Percentiles rank a stretch among this genome's conserved stretches.
Conservation (phyloP, 2,888 invertebrate species). For the Rhagium mordax region DNA sequence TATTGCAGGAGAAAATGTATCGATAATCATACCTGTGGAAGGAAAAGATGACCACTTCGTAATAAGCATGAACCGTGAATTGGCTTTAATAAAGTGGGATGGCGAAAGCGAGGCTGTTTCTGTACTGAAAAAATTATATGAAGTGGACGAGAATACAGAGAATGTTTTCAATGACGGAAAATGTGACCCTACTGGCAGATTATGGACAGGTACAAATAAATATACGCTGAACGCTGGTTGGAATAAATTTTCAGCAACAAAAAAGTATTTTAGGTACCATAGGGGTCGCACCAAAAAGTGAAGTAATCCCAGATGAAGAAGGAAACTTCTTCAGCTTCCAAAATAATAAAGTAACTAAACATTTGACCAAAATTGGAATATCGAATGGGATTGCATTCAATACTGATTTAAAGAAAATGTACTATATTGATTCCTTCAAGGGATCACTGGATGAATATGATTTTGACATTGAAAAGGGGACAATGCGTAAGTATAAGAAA, state of each 20-base stretch:
- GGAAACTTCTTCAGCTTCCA: constrained; percentile 56
- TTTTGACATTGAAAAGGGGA: constrained; percentile 74
- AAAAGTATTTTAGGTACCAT: constrained; percentile 58
- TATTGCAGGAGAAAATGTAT: constrained; percentile 2
- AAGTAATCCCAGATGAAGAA: constrained; percentile 48
- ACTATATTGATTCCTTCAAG: constrained; percentile 82
- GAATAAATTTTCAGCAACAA: background rate
- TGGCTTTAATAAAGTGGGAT: constrained; percentile 79
- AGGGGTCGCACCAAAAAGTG: constrained; percentile 53
- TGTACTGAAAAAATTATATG: constrained; percentile 71
- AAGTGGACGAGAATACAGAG: constrained; percentile 72
- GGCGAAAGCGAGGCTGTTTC: constrained; percentile 72
- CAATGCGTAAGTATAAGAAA: constrained; percentile 69
- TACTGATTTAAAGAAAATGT: constrained; percentile 77
- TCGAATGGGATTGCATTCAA: constrained; percentile 85
- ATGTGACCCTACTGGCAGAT: constrained; percentile 80
- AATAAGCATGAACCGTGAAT: constrained; percentile 74
- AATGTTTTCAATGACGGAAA: constrained; percentile 88
- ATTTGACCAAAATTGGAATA: constrained; percentile 55
- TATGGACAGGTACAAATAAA: constrained; percentile 72
- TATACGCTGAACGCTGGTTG: too few relatives aligned
- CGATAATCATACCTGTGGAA: constrained; percentile 66
- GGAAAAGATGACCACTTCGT: constrained; percentile 76
- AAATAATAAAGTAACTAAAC: constrained; percentile 50
- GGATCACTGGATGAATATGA: constrained; percentile 77